Evolutionary conservation across 2,797 vertebrate genomes (phyloP), one percentile per base, ranked within the genome.

Genomic region (Scolopax rusticola): DNA sequence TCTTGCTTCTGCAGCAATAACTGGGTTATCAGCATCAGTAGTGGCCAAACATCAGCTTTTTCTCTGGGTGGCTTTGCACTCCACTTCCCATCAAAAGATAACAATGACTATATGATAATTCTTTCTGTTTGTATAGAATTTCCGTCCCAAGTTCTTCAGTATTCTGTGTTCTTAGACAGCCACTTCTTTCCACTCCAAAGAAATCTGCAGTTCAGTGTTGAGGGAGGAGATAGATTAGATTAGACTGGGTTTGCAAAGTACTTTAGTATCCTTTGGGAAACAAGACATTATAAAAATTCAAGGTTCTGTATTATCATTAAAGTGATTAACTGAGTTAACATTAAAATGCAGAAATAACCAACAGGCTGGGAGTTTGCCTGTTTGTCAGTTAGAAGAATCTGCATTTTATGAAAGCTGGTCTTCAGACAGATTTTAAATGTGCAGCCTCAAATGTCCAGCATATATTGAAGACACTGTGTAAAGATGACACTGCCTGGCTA

Each of bases 261-360:
- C 36, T 87, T 93, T 85, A 79, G 48, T 74, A 57, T 63, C 77
- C 48, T 93, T 85, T 56, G 69, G 69, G 83, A 87, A 94, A 78
- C 20, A 81, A 77, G 40, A 60, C 40, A 67, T 76, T 74, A 28
- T 70, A 51, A 84, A 91, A 93, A 71, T 12, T 5, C 14, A 56
- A 40, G 13, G 51, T 24, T 75, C 76, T 94, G 33, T 87, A 68
- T 60, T 91, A 64, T 67, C 60, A 85, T 87, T 89, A 53, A 93
- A 87, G 27, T 59, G 77, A 92, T 70, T 68, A 92, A 90, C 33
- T 3, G 3, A 80, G 63, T 67, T 91, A 78, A 40, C 36, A 32
- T 87, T 86, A 89, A 82, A 93, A 79, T 30, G 24, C n/a, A 83
- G 60, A 75, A 79, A 78, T 45, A 82, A 60, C 25, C 21, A 74